A percentile compares a stretch with the other conserved stretches of the same genome.
Evolutionary conservation across 2,888 invertebrate genomes (phyloP).

Genomic region (Perithous albicinctus): DNA sequence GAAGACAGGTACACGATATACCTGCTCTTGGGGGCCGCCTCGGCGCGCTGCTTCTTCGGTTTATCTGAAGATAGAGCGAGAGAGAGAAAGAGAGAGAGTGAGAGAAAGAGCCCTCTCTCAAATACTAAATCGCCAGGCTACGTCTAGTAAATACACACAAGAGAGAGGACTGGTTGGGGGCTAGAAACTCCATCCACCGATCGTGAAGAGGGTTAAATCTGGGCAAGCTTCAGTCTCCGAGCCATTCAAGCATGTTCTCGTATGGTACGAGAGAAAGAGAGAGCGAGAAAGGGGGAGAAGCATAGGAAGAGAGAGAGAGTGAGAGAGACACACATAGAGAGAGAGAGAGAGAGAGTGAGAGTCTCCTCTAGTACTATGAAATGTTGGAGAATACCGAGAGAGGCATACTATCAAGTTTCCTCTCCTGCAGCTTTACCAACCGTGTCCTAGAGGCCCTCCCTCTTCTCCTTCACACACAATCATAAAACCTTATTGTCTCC

Average conservation of each 20-base stretch:
- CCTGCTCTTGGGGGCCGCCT: constrained; percentile 63
- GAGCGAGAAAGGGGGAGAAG: too few species aligned
- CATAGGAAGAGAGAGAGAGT: too few species aligned
- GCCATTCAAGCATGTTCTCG: constrained; percentile 19
- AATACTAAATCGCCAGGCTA: constrained; percentile 60
- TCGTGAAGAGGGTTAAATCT: constrained; percentile 18
- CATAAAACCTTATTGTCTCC: constrained; percentile 15
- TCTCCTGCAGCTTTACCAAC: constrained; percentile 2
- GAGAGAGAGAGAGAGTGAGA: too few species aligned
- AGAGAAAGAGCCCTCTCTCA: too few species aligned
- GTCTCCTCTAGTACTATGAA: not conserved
- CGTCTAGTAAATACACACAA: constrained; percentile 56
- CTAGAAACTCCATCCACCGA: constrained; percentile 14
- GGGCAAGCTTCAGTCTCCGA: constrained; percentile 22
- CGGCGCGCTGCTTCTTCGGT: constrained; percentile 47
- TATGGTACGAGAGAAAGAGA: not conserved
- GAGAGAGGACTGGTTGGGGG: not conserved
- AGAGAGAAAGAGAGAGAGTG: too few species aligned
- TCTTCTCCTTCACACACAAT: constrained; percentile 3
- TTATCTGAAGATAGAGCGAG: constrained; percentile 59
- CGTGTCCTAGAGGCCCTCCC: constrained; percentile 2
- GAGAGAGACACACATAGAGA: too few species aligned
- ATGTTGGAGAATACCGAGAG: not conserved
- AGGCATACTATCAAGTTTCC: constrained; percentile 21
- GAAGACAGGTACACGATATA: constrained; percentile 67